These are phyloP conservation scores for Hoplias malabaricus DNA, from an alignment of 2,113 vertebrate genomes.

Conservation along the genomic window DNA sequence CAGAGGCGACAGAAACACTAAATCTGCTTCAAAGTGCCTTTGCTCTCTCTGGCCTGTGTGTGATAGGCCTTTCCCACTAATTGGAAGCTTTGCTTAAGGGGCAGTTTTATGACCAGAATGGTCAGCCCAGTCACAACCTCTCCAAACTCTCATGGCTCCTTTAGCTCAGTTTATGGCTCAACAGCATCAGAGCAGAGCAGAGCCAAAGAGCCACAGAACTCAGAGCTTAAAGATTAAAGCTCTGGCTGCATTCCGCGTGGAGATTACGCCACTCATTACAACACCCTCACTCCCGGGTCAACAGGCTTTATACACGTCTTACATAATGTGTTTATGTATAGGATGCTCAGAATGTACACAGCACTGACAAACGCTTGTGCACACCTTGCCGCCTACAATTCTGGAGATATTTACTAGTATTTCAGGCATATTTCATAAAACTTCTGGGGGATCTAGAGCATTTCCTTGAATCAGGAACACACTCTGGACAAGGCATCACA, in stretches of 20 bases:
- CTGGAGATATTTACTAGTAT: neutral
- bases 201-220: neutral
- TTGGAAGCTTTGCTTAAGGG: neutral
- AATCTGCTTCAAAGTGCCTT: neutral
- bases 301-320: neutral
- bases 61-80: neutral
- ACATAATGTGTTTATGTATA: neutral
- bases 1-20: neutral
- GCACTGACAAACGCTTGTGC: neutral
- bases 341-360: neutral
- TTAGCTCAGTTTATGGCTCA: constrained; percentile 6
- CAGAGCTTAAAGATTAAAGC: neutral
- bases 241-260: neutral
- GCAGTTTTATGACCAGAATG: neutral
- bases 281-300: neutral
- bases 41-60: neutral
- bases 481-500: too few relatives aligned
- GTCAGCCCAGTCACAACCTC: neutral
- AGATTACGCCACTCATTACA: neutral
- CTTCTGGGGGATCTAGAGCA: too few relatives aligned
- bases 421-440: neutral
- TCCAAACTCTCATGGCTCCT: neutral
- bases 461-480: too few relatives aligned
- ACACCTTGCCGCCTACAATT: neutral
- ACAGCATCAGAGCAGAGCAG: neutral